These are phyloP conservation scores for Psilopogon haemacephalus DNA, from an alignment of 2,113 vertebrate genomes.

Conservation along the genomic window DNA sequence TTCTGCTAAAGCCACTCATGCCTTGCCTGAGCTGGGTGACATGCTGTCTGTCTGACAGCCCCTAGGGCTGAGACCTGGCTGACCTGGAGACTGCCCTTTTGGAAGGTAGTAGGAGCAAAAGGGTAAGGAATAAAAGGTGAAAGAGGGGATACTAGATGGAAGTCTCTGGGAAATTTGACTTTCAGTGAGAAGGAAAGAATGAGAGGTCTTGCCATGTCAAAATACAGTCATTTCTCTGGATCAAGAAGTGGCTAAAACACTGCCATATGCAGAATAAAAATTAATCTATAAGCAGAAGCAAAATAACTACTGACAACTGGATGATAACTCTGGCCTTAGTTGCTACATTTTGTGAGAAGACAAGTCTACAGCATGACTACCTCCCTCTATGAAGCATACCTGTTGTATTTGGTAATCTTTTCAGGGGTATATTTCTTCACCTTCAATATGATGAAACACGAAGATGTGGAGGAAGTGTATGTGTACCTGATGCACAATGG, in stretches of 20 bases:
- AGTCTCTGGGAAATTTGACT: neutral
- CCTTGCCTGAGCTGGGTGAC: neutral
- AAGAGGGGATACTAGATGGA: too few relatives aligned
- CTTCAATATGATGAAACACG: conserved; percentile 87
- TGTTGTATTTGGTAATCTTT: neutral
- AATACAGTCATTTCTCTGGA: neutral
- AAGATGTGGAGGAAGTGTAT: conserved; percentile 83
- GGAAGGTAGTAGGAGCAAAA: neutral
- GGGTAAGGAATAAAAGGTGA: neutral
- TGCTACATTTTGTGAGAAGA: neutral
- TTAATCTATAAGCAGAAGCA: neutral
- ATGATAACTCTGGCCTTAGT: neutral
- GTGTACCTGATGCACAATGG: conserved; percentile 88
- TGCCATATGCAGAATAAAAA: neutral
- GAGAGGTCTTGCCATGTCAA: neutral
- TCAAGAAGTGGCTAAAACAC: neutral
- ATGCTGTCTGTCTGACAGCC: neutral
- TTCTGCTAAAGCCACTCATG: neutral
- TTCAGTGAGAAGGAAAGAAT: neutral
- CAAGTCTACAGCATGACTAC: neutral
- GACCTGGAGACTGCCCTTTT: neutral
- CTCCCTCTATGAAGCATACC: neutral
- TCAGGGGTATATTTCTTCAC: conserved; percentile 85
- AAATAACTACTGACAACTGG: neutral
- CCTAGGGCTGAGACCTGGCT: neutral